Base-by-base conservation (phyloP, 1,140 invertebrate species). In the Pemphigus obesinymphae region DNA sequence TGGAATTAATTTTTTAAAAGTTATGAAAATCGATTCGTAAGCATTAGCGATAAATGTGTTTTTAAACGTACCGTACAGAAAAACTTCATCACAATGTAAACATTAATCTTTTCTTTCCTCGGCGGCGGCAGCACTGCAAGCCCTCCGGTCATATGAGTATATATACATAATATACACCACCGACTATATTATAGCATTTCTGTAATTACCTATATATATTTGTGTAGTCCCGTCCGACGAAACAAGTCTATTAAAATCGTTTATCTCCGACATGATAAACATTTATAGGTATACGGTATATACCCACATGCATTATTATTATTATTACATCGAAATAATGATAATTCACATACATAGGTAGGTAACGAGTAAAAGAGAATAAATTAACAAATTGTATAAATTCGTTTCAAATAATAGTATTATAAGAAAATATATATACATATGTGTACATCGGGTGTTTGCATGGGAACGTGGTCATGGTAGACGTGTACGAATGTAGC, bases 21-120 rank as follows among this genome's bases (percentile, higher is more conserved):
- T 43, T 26, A 70, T 37, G 66, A 70, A 70, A 70, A 70, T 70
- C 66, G 66, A 70, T 70, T 70, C 48, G 72, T 75, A 50, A n/a
- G 48, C 48, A 34, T 50, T 53, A 76, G 50, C 50, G 48, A 76
- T 76, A 58, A 76, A 58, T 76, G 50, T 40, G 50, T 76, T 76
- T 76, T 76, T 76, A 76, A 76, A 55, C 48, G 45, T 31, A 58
- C 31, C 73, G 10, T 4, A 40, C n/a, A 26, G n/a, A 76, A 76
- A 53, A 76, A 76, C 50, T 34, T 31, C 73, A 34, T 23, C 45
- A 40, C 45, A 76, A 76, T 53, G 45, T 55, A 76, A 76, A 55
- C 72, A 53, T 53, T 75, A 50, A 75, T 53, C 48, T 75, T n/a
- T 76, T 55, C 73, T 5, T 13, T 70, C n/a, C 13, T 23, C 66